A percentile compares a stretch with the other conserved stretches of the same genome.
Evolutionary conservation across 1,140 invertebrate genomes (phyloP).

Genomic region (Andricus grossulariae): DNA sequence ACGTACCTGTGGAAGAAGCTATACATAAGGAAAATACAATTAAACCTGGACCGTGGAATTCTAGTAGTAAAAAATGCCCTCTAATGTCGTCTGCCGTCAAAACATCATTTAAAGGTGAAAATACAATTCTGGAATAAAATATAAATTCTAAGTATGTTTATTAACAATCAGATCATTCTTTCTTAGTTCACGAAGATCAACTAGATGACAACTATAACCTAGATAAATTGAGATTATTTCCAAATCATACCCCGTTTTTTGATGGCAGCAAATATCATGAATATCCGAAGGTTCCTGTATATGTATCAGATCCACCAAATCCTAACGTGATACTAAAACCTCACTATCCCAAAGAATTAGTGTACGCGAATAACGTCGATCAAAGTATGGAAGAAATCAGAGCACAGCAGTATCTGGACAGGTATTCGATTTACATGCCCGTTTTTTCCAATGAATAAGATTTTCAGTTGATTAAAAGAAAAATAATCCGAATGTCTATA

Average conservation of each 20-base stretch:
- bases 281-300: slow-evolving; percentile 77
- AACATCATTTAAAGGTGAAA: slow-evolving; percentile 71
- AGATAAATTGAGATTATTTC: slow-evolving; percentile 63
- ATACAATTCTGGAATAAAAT: slow-evolving; percentile 18
- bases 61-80: slow-evolving; percentile 65
- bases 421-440: slow-evolving; percentile 33
- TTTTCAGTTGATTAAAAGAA: not conserved
- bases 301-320: slow-evolving; percentile 79
- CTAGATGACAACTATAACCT: slow-evolving; percentile 60
- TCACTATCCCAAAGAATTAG: slow-evolving; percentile 74
- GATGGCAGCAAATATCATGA: slow-evolving; percentile 76
- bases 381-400: slow-evolving; percentile 83
- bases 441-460: not conserved
- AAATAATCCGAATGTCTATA: not conserved
- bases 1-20: slow-evolving; percentile 76
- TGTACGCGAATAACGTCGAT: slow-evolving; percentile 80
- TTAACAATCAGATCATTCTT: slow-evolving; percentile 13
- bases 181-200: slow-evolving; percentile 80
- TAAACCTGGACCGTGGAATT: slow-evolving; percentile 81
- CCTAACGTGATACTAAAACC: slow-evolving; percentile 76
- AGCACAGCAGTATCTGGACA: slow-evolving; percentile 68
- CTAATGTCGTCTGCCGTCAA: slow-evolving; percentile 64
- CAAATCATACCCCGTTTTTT: slow-evolving; percentile 67
- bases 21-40: slow-evolving; percentile 80
- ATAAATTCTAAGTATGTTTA: slow-evolving; percentile 12